These are phyloP conservation scores for Microplitis mediator DNA, from an alignment of 1,140 invertebrate species.

Conservation along the genomic window DNA sequence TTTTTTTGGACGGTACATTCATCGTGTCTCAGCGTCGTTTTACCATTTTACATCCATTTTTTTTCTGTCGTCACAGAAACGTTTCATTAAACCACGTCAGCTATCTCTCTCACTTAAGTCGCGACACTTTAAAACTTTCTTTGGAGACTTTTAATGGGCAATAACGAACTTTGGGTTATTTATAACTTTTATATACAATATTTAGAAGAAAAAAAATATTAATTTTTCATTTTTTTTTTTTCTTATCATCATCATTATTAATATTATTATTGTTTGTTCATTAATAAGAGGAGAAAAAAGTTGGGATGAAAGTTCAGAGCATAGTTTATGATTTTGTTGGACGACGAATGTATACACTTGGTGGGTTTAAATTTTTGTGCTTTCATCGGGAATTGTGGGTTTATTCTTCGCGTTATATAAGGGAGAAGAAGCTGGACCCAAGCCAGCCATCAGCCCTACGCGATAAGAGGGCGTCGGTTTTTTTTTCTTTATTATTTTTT, in stretches of 20 bases:
- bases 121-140: constrained; percentile 24
- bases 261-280: neutral
- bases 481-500: constrained; percentile 25
- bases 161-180: constrained; percentile 18
- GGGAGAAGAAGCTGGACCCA: constrained; percentile 24
- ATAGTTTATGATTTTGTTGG: neutral
- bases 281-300: no score
- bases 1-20: neutral
- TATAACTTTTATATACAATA: neutral
- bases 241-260: neutral
- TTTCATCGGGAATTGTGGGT: constrained; percentile 14
- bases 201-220: neutral
- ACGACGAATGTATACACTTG: neutral
- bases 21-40: neutral
- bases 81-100: constrained; percentile 16
- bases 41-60: constrained; percentile 14
- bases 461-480: constrained; percentile 25
- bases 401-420: constrained; percentile 23
- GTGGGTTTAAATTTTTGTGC: constrained; percentile 21
- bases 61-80: constrained; percentile 19
- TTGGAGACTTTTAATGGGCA: constrained; percentile 23
- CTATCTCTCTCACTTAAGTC: neutral
- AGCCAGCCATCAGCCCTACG: constrained; percentile 22
- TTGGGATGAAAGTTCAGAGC: neutral
- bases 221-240: neutral